Percentiles rank a stretch among this genome's conserved stretches.
These are phyloP conservation scores for Epinotia bilunana DNA, from an alignment of 2,888 invertebrate species.

Conservation along the genomic window DNA sequence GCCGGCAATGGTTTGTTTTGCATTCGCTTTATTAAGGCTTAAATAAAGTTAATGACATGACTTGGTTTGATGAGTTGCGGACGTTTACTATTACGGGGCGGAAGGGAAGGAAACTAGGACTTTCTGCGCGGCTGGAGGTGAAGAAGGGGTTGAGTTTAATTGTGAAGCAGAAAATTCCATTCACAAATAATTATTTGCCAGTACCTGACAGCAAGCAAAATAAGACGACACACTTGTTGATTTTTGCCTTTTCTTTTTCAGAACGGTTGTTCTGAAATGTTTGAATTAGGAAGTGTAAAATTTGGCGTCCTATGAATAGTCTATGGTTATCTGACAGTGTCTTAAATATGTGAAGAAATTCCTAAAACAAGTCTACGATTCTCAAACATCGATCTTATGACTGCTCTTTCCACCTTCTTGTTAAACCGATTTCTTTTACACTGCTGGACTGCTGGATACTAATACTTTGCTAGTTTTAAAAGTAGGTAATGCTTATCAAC, in stretches of 20 bases:
- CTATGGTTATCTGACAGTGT: too few species aligned
- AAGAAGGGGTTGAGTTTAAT: neutral
- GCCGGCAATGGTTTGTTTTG: neutral
- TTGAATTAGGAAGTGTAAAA: too few species aligned
- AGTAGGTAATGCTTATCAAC: neutral
- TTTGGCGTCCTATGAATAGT: too few species aligned
- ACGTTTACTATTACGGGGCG: conserved; percentile 22
- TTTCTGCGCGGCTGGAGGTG: conserved; percentile 19
- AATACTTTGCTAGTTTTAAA: too few species aligned
- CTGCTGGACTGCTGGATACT: too few species aligned
- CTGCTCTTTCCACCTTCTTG: neutral
- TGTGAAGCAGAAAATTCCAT: conserved; percentile 1
- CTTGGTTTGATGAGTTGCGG: conserved; percentile 24
- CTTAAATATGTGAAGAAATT: too few species aligned
- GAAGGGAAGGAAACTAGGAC: conserved; percentile 5
- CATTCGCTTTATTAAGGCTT: conserved; percentile 13
- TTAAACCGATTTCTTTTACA: neutral
- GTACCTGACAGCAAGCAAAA: neutral
- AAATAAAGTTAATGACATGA: conserved; percentile 28
- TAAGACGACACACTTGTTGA: neutral
- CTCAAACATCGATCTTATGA: too few species aligned
- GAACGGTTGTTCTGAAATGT: too few species aligned
- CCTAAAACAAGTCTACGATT: too few species aligned
- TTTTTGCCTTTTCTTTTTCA: neutral
- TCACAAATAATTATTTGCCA: neutral